Percentiles rank a stretch among this genome's conserved stretches.
Conservation (phyloP, 1,140 invertebrate species). For the Drosophila insularis region DNA sequence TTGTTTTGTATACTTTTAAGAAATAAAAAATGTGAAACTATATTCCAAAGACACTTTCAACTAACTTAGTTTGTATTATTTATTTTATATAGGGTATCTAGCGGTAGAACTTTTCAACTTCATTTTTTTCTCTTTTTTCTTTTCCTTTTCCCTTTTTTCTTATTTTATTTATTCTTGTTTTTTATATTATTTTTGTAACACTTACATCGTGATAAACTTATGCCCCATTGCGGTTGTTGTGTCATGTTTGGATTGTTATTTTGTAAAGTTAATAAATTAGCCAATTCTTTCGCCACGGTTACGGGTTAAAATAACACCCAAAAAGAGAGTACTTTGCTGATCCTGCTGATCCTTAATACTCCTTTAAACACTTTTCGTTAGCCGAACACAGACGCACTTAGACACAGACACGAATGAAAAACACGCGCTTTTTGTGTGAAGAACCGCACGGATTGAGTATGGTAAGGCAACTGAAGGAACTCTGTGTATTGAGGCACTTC, state of each 20-base stretch:
- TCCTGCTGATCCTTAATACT: conserved; percentile 19
- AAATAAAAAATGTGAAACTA: no score
- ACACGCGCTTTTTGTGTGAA: conserved; percentile 21
- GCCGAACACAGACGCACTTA: conserved; percentile 15
- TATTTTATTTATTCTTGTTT: neutral
- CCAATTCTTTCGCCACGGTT: conserved; percentile 69
- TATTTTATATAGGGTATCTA: neutral
- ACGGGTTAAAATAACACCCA: conserved; percentile 25
- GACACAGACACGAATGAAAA: neutral
- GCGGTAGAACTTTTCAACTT: neutral
- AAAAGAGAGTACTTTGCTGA: conserved; percentile 11
- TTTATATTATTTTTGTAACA: conserved; percentile 31
- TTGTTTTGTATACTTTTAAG: no score
- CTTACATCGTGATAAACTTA: conserved; percentile 78
- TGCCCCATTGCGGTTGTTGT: conserved; percentile 80
- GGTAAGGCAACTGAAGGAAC: conserved; percentile 10
- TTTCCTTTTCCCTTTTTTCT: neutral
- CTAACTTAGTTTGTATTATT: no score
- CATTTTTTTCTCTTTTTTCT: neutral
- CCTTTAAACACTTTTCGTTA: neutral
- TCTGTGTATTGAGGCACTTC: conserved; percentile 31
- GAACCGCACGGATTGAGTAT: conserved; percentile 50
- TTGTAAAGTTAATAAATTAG: conserved; percentile 61
- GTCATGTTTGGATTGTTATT: conserved; percentile 63
- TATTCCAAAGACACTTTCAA: no score